These are phyloP conservation scores for Malthinus seriepunctatus DNA, from an alignment of 2,888 invertebrate species.

Conservation along the genomic window DNA sequence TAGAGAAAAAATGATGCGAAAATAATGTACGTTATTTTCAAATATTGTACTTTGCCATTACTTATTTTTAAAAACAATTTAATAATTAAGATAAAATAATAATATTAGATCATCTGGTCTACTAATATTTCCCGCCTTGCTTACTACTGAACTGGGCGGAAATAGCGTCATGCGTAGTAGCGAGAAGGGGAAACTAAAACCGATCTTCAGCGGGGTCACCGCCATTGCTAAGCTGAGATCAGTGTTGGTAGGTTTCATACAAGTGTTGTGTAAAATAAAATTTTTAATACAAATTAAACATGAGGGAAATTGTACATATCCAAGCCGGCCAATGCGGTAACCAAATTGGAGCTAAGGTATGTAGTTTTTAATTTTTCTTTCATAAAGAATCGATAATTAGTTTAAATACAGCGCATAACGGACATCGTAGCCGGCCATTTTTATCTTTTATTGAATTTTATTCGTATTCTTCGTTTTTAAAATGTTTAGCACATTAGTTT, in stretches of 20 bases:
- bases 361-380: conserved; percentile 19
- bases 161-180: not conserved
- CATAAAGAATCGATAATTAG: no score
- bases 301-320: conserved; percentile 89
- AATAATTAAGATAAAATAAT: no score
- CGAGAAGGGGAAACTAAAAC: conserved; percentile 7
- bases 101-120: conserved; percentile 2
- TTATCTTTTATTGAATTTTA: not conserved
- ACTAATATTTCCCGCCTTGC: conserved; percentile 1
- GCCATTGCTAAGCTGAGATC: conserved; percentile 18
- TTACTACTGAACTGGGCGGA: not conserved
- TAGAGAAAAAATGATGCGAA: no score
- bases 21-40: no score
- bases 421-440: conserved; percentile 13
- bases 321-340: conserved; percentile 74
- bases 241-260: conserved; percentile 1
- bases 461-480: not conserved
- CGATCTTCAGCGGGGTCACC: conserved; percentile 15
- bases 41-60: no score
- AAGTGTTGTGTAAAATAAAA: conserved; percentile 14
- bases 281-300: conserved; percentile 46
- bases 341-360: conserved; percentile 87
- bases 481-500: not conserved
- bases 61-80: no score
- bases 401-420: not conserved